phyloP scores from a whole-genome alignment of 2,888 invertebrate genomes.

The Trichogramma dendrolimi region DNA sequence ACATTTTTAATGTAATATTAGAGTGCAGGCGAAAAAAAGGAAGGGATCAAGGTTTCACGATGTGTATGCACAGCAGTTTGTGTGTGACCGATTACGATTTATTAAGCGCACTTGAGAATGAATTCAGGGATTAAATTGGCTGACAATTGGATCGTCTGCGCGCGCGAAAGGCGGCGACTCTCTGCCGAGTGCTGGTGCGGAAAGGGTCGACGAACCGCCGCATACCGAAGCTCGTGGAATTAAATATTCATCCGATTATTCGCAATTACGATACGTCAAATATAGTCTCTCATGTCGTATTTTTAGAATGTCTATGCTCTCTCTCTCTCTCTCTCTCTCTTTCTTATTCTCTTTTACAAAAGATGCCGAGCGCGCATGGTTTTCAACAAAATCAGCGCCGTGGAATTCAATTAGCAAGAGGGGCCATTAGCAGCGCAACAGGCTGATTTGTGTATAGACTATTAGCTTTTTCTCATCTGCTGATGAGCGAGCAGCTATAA shows the following conservation, averaged over 20 bases:
- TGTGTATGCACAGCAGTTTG: too few species aligned
- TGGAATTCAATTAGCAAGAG: too few species aligned
- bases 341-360: not conserved
- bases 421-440: too few species aligned
- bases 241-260: slow-evolving; percentile 40
- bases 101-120: slow-evolving; percentile 42
- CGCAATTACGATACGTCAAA: slow-evolving; percentile 28
- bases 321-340: too few species aligned
- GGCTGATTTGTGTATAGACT: too few species aligned
- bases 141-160: slow-evolving; percentile 43
- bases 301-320: not conserved
- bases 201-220: slow-evolving; percentile 35
- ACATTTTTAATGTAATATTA: too few species aligned
- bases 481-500: too few species aligned
- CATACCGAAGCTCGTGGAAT: slow-evolving; percentile 32
- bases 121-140: slow-evolving; percentile 46
- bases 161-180: slow-evolving; percentile 15
- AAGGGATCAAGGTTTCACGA: too few species aligned
- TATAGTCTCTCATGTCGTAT: not conserved
- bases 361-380: not conserved
- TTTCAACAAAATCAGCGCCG: too few species aligned
- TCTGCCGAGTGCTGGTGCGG: slow-evolving; percentile 25
- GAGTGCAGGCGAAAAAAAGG: too few species aligned
- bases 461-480: too few species aligned
- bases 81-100: slow-evolving; percentile 38